phyloP scores from a whole-genome alignment of 1,140 invertebrate species.

The Leptinotarsa undecemlineata region DNA sequence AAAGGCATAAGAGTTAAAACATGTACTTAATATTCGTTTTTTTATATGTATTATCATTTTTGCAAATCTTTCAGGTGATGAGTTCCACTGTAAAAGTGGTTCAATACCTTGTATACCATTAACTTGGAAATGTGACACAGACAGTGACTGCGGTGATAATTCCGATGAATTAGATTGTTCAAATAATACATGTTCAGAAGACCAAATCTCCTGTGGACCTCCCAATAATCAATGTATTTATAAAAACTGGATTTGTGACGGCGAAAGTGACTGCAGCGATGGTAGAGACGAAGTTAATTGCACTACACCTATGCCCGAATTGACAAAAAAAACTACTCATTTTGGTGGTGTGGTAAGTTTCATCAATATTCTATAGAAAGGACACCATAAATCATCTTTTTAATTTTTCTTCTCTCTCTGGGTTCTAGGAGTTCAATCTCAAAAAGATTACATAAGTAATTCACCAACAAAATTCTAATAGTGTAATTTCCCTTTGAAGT shows the following conservation, averaged over 20 bases:
- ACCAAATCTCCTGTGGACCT: constrained; percentile 67
- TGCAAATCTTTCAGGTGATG: constrained; percentile 38
- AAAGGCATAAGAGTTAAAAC: not conserved
- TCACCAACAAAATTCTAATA: too few relatives aligned
- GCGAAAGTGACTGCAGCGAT: constrained; percentile 69
- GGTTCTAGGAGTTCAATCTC: too few relatives aligned
- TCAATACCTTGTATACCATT: constrained; percentile 65
- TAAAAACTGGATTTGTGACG: constrained; percentile 74
- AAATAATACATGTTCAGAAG: constrained; percentile 61
- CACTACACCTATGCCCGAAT: constrained; percentile 40
- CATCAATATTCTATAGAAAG: too few relatives aligned
- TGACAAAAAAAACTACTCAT: constrained; percentile 16
- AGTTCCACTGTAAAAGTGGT: constrained; percentile 50
- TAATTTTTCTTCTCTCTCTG: too few relatives aligned
- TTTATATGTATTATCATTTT: not conserved
- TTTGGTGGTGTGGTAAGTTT: constrained; percentile 35
- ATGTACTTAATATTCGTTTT: not conserved
- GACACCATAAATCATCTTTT: too few relatives aligned
- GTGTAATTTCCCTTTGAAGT: too few relatives aligned
- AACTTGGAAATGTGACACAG: constrained; percentile 63
- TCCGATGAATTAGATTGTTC: constrained; percentile 56
- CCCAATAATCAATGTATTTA: constrained; percentile 70
- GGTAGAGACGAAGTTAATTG: constrained; percentile 76
- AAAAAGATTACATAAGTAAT: too few relatives aligned
- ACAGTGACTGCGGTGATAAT: constrained; percentile 50